Base-by-base conservation (phyloP, 2,797 vertebrate genomes). In the Lithobates sylvaticus region DNA sequence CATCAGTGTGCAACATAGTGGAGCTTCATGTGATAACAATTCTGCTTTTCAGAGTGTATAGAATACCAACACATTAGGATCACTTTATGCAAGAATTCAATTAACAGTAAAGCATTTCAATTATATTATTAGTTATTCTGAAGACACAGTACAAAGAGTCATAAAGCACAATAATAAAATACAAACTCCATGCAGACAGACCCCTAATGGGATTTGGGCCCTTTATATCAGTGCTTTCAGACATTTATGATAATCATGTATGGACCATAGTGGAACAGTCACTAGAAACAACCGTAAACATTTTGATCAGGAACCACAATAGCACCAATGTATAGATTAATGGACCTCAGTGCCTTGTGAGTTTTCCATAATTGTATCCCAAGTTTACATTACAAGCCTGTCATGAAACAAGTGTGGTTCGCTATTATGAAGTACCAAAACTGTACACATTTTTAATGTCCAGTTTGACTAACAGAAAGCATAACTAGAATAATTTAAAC, bases 401-500 rank as follows among this genome's bases (percentile, higher is more conserved):
- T 61, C 79, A 81, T 23, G 72, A 26, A 54, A 21, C 65, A 58
- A 70, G 67, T 58, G 15, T n/a, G 29, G 47, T 47, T 44, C 34
- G 15, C 75, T 85, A 80, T 87, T 67, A 50, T 73, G 34, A 73
- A 78, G 12, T 34, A 76, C 42, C 72, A 78, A 78, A 73, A 68
- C 44, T 58, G 44, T 29, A 83, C 75, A 79, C 75, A 74, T 83
- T 87, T 74, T 74, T 67, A 87, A 72, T 78, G 80, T 83, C 75
- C 75, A 39, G 16, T 73, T 83, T 87, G 75, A 87, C 68, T 79
- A 83, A 87, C 83, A 29, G 39, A 83, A 74, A 74, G 74, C 69
- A 83, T 78, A 78, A 78, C 54, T 73, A 58, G 75, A 78, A 87
- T 76, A 34, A 83, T 83, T 83, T 87, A 78, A 78, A 83, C 85